Conservation (phyloP, 2,888 invertebrate species). For the Pristionchus exspectatus region DNA sequence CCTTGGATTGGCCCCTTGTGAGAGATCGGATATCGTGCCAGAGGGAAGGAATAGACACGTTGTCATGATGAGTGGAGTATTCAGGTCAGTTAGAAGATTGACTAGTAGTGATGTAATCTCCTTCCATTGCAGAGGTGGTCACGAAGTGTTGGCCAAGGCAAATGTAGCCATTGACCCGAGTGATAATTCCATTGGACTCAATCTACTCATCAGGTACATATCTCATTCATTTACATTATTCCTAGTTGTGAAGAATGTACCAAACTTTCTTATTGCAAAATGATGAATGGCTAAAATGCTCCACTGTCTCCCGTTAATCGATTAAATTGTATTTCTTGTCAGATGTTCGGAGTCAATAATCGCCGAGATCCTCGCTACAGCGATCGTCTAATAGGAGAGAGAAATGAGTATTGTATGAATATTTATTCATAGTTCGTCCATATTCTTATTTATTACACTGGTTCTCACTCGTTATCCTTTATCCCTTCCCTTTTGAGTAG, state of each 20-base stretch:
- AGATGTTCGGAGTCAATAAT: conserved; percentile 65
- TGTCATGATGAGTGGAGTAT: conserved; percentile 89
- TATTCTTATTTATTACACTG: conserved; percentile 51
- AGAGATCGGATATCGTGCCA: conserved; percentile 88
- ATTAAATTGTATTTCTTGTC: conserved; percentile 37
- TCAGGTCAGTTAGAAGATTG: conserved; percentile 82
- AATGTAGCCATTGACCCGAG: conserved; percentile 74
- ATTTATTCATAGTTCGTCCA: conserved; percentile 18
- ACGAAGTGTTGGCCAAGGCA: conserved; percentile 71
- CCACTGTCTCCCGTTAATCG: background rate
- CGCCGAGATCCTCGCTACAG: conserved; percentile 64
- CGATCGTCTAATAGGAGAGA: conserved; percentile 62
- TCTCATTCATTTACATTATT: background rate
- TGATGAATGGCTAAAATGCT: background rate
- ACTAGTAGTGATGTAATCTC: background rate
- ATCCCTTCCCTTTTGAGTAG: conserved; percentile 46
- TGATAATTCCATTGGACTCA: conserved; percentile 75
- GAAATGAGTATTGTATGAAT: conserved; percentile 4
- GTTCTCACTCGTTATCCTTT: conserved; percentile 56
- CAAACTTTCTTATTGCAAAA: too few relatives aligned
- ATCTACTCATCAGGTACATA: conserved; percentile 72
- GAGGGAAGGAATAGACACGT: conserved; percentile 90
- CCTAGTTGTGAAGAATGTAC: background rate
- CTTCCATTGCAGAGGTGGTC: conserved; percentile 85
- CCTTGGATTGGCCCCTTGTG: conserved; percentile 90